These are phyloP conservation scores for Dynastes tityus DNA, from an alignment of 2,888 invertebrate species.

Conservation along the genomic window DNA sequence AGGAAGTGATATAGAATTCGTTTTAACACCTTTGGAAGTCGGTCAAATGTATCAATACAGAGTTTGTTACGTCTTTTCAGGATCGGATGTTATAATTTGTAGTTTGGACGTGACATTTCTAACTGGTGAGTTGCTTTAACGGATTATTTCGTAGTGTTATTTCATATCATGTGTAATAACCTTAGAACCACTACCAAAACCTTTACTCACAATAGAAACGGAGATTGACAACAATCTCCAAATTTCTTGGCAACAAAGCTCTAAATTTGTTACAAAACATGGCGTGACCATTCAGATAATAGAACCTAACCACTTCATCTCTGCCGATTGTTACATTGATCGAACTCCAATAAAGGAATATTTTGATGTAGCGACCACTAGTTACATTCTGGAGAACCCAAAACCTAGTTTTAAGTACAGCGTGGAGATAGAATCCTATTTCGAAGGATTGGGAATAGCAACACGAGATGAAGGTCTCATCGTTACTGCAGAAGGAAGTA, in stretches of 20 bases:
- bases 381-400: conserved; percentile 3
- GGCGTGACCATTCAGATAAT: neutral
- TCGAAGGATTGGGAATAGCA: conserved; percentile 6
- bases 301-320: conserved; percentile 36
- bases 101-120: conserved; percentile 9
- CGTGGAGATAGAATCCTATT: neutral
- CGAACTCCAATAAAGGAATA: neutral
- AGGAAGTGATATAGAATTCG: conserved; percentile 1
- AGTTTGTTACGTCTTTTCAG: conserved; percentile 12
- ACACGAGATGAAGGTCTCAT: neutral
- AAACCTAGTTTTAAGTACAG: conserved; percentile 30
- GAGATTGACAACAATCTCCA: neutral
- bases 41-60: conserved; percentile 9
- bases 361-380: neutral
- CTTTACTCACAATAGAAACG: neutral
- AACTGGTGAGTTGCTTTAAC: conserved; percentile 6
- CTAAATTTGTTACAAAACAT: conserved; percentile 16
- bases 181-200: conserved; percentile 12
- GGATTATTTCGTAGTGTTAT: too few species aligned
- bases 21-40: neutral
- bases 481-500: conserved; percentile 3
- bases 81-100: neutral
- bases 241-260: conserved; percentile 26
- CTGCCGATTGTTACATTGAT: conserved; percentile 20
- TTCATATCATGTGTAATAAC: neutral